Base-by-base conservation (phyloP, 1,140 invertebrate species). In the Drosophila eugracilis region DNA sequence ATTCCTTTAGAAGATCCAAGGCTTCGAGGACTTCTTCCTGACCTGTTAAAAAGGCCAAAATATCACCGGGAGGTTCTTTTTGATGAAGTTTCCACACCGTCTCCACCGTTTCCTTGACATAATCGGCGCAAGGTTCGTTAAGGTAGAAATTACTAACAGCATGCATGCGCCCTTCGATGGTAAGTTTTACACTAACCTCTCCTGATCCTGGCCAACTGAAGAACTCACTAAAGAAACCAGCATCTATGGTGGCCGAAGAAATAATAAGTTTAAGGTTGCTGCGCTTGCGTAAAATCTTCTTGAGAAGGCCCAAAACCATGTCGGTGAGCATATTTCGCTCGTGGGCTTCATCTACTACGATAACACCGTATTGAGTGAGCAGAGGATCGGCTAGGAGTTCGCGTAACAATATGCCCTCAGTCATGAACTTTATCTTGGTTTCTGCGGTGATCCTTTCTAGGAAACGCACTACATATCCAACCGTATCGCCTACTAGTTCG, bases 341-440 rank as follows among this genome's bases (percentile, higher is more conserved):
- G 84, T 99, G 98, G 0, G 97, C 98, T 94, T 99, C 99, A 91
- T 99, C 99, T 10, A 99, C 92, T 81, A 99, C 96, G 9, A 99
- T 95, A 2, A 97, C 96, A 34, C 95, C 95, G 91, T 99, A 99
- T 67, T 95, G 95, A 69, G 95, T 95, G 1, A 99, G 93, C 12
- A 99, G 92, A 0, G 98, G 98, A 93, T 99, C 98, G 2, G 94
- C 94, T 94, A 99, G 97, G 94, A 99, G 97, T 93, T 99, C 98
- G 34, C 97, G 92, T 5, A 99, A 93, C 7, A 99, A 91, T 73
- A 99, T 96, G 3, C 98, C 99, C 93, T 99, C 98, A 0, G 99
- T 99, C 94, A 99, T 95, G 85, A 96, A 99, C 92, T 99, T 98
- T 36, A 99, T 97, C 75, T 95, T 95, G 1, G 97, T 98, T 3